Percentiles rank a stretch among this genome's conserved stretches.
Conservation (phyloP, 2,888 invertebrate species). For the Sinotaia quadrata region DNA sequence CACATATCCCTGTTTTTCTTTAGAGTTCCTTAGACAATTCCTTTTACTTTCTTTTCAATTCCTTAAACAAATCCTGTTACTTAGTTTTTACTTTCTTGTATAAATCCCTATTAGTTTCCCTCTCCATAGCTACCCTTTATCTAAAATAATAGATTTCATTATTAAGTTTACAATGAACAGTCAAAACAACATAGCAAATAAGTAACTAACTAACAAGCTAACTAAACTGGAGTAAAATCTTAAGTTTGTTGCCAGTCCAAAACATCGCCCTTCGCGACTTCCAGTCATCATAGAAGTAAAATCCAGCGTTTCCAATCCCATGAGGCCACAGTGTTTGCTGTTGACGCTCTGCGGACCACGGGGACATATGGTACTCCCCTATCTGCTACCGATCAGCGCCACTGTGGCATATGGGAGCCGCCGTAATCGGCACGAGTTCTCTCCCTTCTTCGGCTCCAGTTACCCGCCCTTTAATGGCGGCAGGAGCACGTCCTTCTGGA, state of each 20-base stretch:
- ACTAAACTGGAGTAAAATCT: neutral
- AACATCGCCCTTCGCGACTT: neutral
- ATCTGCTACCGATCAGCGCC: conserved; percentile 35
- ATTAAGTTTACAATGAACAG: too few relatives aligned
- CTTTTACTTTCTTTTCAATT: too few relatives aligned
- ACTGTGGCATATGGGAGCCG: conserved; percentile 29
- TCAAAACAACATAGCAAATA: neutral
- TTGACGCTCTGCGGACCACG: conserved; percentile 9
- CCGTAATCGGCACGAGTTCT: conserved; percentile 28
- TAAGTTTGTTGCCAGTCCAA: neutral
- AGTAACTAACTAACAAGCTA: neutral
- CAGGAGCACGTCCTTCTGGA: conserved; percentile 16
- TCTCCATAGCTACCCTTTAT: too few relatives aligned
- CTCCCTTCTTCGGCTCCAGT: conserved; percentile 29
- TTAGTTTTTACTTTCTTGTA: too few relatives aligned
- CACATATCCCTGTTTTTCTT: too few relatives aligned
- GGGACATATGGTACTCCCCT: conserved; percentile 36
- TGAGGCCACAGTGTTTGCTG: conserved; percentile 18
- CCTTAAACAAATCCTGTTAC: too few relatives aligned
- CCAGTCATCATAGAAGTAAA: too few relatives aligned
- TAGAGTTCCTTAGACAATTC: too few relatives aligned
- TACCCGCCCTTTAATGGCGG: conserved; percentile 28
- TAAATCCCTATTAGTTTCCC: too few relatives aligned
- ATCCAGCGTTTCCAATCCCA: neutral
- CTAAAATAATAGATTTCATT: too few relatives aligned